Base-by-base conservation (phyloP, 2,888 invertebrate species). In the Drosophila pullipes region DNA sequence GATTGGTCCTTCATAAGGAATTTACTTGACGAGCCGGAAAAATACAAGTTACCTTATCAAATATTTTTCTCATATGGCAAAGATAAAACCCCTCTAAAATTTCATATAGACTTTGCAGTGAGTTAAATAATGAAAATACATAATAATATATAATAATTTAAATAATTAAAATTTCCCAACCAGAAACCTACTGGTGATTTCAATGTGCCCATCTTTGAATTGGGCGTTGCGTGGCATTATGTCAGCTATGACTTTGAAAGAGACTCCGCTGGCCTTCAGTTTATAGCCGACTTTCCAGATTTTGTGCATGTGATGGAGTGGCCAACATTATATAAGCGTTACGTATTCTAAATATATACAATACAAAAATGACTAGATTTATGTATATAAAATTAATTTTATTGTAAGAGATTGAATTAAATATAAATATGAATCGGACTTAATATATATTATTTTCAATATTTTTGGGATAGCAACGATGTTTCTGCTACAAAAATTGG, bases 241-340 rank as follows among this genome's bases (percentile, higher is more conserved):
- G 90, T 94, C 1, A 94, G 94, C 79, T 93, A 93, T 52, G 93
- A 94, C 47, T 93, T 93, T 68, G 77, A 89, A 6, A 92, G 94
- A 69, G 94, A 94, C n/a, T 85, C 91, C 9, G 91, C 93, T 31
- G 94, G 93, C 62, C 68, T 92, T 52, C 75, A 92, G 28, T 94
- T 95, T 70, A 83, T 95, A 50, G 83, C 89, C 9, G 91, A 93
- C 72, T 94, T 95, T 83, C 95, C 95, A 0, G 87, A 93, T n/a
- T 95, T 94, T 94, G 92, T 94, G 0, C 94, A 94, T 87, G 92
- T 94, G 10, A 93, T 94, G 81, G 93, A 94, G 61, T 95, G 94
- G 94, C 92, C 95, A 18, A 94, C 94, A 39, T 91, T 93, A 16
- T 95, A 94, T 78, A 92, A 94, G 78, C 86, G 92, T 53, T 92